Conservation (phyloP, 2,797 vertebrate species). For the Parauchenoglanis punctatus region DNA sequence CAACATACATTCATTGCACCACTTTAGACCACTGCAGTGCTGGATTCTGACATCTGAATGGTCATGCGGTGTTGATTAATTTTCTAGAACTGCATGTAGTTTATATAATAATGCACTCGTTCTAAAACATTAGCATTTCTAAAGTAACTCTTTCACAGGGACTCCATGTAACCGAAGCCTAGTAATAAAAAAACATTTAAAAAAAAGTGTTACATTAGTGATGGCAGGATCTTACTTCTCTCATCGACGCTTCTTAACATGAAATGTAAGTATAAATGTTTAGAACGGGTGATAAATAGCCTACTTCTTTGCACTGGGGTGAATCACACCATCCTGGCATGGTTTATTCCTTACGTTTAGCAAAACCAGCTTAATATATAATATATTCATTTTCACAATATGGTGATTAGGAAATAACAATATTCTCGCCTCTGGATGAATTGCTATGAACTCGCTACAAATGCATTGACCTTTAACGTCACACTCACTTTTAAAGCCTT, state of each 20-base stretch:
- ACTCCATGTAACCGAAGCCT: neutral
- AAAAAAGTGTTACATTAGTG: neutral
- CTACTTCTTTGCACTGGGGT: neutral
- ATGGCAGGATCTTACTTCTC: neutral
- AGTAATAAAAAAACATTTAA: neutral
- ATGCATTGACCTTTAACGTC: too few species aligned
- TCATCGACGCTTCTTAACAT: neutral
- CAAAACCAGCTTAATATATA: neutral
- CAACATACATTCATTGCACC: neutral
- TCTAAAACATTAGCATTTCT: neutral
- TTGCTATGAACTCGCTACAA: neutral
- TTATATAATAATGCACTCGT: neutral
- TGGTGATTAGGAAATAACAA: neutral
- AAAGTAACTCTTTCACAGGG: neutral
- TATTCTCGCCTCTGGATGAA: neutral
- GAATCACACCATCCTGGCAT: neutral
- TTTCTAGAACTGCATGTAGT: neutral
- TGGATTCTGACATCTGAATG: neutral
- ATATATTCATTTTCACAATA: neutral
- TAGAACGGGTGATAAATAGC: neutral
- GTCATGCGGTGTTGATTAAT: neutral
- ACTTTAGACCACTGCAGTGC: neutral
- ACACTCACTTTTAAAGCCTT: neutral
- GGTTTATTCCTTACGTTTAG: neutral
- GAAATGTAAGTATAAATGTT: neutral